These are phyloP conservation scores for Struthidea cinerea DNA, from an alignment of 2,113 vertebrate genomes.

Conservation along the genomic window DNA sequence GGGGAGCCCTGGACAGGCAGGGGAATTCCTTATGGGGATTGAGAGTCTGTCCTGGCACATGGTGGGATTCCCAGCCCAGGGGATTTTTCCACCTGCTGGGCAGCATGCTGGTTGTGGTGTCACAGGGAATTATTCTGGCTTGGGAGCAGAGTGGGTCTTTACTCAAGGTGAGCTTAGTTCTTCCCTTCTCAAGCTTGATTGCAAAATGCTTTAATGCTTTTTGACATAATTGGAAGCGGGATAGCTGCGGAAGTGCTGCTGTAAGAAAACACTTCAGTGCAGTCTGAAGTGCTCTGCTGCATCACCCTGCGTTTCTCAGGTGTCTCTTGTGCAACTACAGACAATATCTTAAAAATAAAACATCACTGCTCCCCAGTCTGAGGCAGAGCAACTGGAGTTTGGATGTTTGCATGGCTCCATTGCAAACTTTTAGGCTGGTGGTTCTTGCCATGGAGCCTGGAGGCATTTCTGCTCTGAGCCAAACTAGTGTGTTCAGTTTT, in stretches of 20 bases:
- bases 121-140: neutral
- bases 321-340: neutral
- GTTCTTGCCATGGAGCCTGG: neutral
- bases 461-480: neutral
- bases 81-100: neutral
- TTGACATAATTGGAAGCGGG: neutral
- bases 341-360: neutral
- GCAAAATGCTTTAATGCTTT: conserved; percentile 35
- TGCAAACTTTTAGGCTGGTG: neutral
- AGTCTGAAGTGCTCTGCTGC: neutral
- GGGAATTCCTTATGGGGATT: neutral
- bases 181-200: neutral
- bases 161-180: neutral
- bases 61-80: neutral
- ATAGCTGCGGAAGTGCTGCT: neutral
- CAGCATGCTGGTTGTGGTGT: neutral
- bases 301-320: neutral
- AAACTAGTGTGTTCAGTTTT: neutral
- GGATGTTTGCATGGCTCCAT: neutral
- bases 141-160: neutral
- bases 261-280: neutral
- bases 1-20: neutral
- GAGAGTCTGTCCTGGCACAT: neutral
- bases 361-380: fast-evolving
- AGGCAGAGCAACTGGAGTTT: neutral